Conservation (phyloP, 1,140 invertebrate species). For the Frieseomelitta varia region DNA sequence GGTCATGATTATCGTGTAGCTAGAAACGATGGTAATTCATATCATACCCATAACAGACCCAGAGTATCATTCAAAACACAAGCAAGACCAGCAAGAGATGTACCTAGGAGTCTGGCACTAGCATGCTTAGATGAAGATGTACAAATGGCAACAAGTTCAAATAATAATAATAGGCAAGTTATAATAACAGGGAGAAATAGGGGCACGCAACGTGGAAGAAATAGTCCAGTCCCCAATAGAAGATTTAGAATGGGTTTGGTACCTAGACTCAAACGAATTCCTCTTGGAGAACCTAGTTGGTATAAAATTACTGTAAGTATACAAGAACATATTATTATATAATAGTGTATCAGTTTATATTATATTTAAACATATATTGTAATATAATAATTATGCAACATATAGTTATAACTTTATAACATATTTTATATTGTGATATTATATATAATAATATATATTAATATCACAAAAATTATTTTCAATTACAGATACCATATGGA, state of each 20-base stretch:
- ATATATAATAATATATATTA: too few relatives aligned
- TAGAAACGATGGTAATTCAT: constrained; percentile 36
- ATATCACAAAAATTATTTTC: constrained; percentile 28
- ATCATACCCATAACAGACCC: constrained; percentile 47
- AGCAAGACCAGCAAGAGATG: constrained; percentile 3
- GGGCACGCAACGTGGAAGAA: constrained; percentile 61
- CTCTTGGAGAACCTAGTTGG: constrained; percentile 79
- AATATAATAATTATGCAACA: too few relatives aligned
- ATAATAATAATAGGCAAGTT: constrained; percentile 66
- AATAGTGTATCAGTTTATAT: too few relatives aligned
- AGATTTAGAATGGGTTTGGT: constrained; percentile 43
- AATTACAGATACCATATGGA: constrained; percentile 86
- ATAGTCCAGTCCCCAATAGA: constrained; percentile 64
- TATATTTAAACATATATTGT: too few relatives aligned
- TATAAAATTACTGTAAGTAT: constrained; percentile 84
- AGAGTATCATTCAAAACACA: constrained; percentile 72
- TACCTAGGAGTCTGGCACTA: not conserved
- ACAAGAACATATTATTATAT: not conserved
- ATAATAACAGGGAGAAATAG: constrained; percentile 49
- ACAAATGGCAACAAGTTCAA: constrained; percentile 62
- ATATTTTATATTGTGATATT: too few relatives aligned
- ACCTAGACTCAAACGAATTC: not conserved
- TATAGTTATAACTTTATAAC: too few relatives aligned
- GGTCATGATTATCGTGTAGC: constrained; percentile 70
- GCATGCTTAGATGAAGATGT: constrained; percentile 70